Percentiles rank a stretch among this genome's conserved stretches.
Evolutionary conservation across 2,888 invertebrate genomes (phyloP).

Genomic region (Chrysotoxum bicinctum): DNA sequence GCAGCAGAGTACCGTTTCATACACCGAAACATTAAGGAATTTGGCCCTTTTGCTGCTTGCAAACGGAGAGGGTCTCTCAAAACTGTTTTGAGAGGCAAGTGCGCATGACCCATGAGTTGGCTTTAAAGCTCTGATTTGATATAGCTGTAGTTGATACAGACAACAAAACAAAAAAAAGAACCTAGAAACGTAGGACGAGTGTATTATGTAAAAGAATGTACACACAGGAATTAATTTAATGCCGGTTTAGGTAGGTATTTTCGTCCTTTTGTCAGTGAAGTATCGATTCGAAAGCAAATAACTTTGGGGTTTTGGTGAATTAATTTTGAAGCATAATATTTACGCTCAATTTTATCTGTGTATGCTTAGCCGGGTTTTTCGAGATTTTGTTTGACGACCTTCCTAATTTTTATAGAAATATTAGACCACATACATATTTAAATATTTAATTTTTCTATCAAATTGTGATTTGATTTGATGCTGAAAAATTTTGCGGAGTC

Average conservation of each 20-base stretch:
- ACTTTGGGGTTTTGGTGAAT: slow-evolving; percentile 36
- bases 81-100: background rate
- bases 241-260: slow-evolving; percentile 43
- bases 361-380: background rate
- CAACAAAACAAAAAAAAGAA: background rate
- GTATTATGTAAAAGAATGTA: background rate
- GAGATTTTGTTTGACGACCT: background rate
- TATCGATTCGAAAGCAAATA: slow-evolving; percentile 59
- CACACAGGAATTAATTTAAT: slow-evolving; percentile 21
- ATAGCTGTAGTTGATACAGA: slow-evolving; percentile 15
- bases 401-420: background rate
- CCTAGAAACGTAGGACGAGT: background rate
- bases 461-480: background rate
- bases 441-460: background rate
- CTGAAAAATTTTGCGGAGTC: background rate
- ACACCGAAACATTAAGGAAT: background rate
- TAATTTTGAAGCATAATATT: slow-evolving; percentile 27
- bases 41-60: slow-evolving; percentile 6
- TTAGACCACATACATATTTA: background rate
- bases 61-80: background rate
- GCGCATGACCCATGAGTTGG: slow-evolving; percentile 44
- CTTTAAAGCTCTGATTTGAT: slow-evolving; percentile 48
- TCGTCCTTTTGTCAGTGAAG: slow-evolving; percentile 16
- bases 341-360: slow-evolving; percentile 22
- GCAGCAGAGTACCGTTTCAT: background rate